Evolutionary conservation across 2,113 vertebrate species (phyloP).

Genomic region (Rhynchopsitta pachyrhyncha): DNA sequence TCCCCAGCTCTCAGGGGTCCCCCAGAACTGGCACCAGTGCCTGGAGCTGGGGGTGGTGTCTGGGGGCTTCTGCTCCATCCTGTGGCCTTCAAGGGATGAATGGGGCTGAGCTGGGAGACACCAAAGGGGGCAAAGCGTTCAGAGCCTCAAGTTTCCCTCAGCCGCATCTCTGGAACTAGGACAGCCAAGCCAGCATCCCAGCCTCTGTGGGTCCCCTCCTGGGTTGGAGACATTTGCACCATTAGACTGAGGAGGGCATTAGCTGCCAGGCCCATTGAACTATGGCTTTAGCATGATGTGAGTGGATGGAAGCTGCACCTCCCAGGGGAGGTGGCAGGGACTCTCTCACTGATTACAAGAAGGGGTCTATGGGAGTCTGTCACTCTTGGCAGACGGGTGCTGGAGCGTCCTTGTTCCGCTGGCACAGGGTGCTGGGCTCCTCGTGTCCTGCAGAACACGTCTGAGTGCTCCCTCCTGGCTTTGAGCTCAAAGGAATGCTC

Average conservation of each 20-base stretch:
- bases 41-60: not conserved
- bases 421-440: not conserved
- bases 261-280: not conserved
- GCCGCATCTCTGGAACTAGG: accelerated
- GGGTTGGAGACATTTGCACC: not conserved
- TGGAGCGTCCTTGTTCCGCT: accelerated
- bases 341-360: accelerated
- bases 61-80: not conserved
- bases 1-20: not conserved
- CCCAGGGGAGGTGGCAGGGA: not conserved
- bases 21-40: not conserved
- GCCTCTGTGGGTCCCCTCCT: not conserved
- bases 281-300: not conserved
- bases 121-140: accelerated
- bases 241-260: accelerated
- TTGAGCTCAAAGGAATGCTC: not conserved
- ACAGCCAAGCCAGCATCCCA: not conserved
- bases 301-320: accelerated
- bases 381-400: not conserved
- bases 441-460: not conserved
- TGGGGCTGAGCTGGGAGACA: not conserved
- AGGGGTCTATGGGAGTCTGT: accelerated
- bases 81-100: not conserved
- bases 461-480: not conserved
- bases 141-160: not conserved